These are phyloP conservation scores for Conops quadrifasciatus DNA, from an alignment of 2,888 invertebrate species.

Conservation along the genomic window DNA sequence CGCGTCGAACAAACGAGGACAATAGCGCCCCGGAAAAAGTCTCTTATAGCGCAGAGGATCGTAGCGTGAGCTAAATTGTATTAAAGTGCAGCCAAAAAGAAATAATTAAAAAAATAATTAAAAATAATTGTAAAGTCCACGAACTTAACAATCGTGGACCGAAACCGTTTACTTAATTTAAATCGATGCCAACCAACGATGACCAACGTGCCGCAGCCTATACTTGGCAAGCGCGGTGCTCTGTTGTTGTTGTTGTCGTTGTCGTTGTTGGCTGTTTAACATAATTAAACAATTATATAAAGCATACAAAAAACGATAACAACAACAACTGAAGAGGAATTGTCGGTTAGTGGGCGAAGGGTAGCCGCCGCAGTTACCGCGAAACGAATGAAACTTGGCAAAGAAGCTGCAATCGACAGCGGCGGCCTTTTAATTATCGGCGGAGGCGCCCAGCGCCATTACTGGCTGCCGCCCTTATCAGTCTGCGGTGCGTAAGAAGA, in stretches of 20 bases:
- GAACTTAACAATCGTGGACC: background rate
- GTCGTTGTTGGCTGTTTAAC: constrained; percentile 49
- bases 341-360: background rate
- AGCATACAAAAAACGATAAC: background rate
- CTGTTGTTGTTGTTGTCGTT: no score
- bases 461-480: no score
- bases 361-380: constrained; percentile 54
- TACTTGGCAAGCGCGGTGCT: background rate
- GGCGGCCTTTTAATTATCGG: constrained; percentile 29
- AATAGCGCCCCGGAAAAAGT: no score
- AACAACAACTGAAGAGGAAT: background rate
- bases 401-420: constrained; percentile 37
- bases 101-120: background rate
- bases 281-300: constrained; percentile 62
- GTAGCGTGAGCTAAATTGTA: no score
- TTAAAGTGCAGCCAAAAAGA: background rate
- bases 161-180: constrained; percentile 5
- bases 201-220: background rate
- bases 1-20: no score
- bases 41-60: no score
- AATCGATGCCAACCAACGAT: background rate
- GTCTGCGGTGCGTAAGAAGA: background rate
- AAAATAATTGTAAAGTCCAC: constrained; percentile 1
- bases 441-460: background rate
- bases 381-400: constrained; percentile 46